A percentile compares a stretch with the other conserved stretches of the same genome.
Conservation (phyloP, 2,888 invertebrate species). For the Myopa tessellatipennis region DNA sequence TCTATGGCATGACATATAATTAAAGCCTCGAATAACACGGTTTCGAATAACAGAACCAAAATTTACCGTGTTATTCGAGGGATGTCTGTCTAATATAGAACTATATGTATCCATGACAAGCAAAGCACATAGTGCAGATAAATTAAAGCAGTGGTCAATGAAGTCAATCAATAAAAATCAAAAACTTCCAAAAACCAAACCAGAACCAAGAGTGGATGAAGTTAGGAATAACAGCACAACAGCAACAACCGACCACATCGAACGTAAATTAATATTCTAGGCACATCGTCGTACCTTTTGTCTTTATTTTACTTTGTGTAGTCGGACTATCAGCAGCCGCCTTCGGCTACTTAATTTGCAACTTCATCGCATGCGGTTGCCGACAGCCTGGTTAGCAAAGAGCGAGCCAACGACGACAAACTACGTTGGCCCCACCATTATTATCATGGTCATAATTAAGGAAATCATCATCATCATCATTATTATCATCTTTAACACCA, state of each 20-base stretch:
- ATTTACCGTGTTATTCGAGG: no score
- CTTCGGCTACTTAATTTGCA: not conserved
- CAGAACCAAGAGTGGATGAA: no score
- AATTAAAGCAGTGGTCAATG: no score
- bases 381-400: not conserved
- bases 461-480: not conserved
- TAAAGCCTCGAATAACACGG: no score
- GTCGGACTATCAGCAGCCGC: not conserved
- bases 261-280: slow-evolving; percentile 14
- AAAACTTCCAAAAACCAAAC: no score
- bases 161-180: no score
- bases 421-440: no score
- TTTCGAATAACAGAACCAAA: no score
- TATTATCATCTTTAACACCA: not conserved
- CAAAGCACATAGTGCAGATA: no score
- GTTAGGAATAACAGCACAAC: not conserved
- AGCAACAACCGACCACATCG: not conserved
- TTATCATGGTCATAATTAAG: not conserved
- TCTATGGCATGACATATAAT: no score
- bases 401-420: not conserved
- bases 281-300: not conserved
- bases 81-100: no score
- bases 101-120: no score
- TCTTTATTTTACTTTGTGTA: not conserved
- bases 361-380: slow-evolving; percentile 7